phyloP scores from a whole-genome alignment of 2,888 invertebrate genomes.

The Stenichneumon culpator region DNA sequence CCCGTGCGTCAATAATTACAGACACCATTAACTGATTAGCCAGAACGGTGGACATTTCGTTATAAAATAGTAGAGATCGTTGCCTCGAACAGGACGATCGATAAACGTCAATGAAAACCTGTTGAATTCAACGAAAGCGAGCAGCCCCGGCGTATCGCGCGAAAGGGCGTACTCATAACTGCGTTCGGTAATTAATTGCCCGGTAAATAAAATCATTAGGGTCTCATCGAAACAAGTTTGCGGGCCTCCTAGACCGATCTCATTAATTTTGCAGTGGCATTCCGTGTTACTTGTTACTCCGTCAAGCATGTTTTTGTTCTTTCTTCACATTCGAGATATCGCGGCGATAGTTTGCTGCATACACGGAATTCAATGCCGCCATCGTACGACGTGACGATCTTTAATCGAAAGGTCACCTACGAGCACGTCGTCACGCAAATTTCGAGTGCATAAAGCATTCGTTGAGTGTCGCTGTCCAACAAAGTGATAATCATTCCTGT shows the following conservation, averaged over 20 bases:
- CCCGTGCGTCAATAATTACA: constrained; percentile 10
- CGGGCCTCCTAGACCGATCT: neutral
- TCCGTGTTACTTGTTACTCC: neutral
- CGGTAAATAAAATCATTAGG: constrained; percentile 23
- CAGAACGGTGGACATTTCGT: constrained; percentile 17
- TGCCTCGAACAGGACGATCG: constrained; percentile 37
- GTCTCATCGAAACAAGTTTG: neutral
- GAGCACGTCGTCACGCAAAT: constrained; percentile 8
- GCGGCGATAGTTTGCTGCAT: neutral
- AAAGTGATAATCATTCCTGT: constrained; percentile 15
- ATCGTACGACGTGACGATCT: neutral
- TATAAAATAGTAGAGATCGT: constrained; percentile 27
- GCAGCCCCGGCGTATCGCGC: constrained; percentile 1
- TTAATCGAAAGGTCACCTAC: neutral
- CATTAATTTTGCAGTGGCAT: neutral
- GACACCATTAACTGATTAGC: constrained; percentile 30
- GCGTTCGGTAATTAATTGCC: constrained; percentile 1
- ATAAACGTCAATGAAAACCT: constrained; percentile 41
- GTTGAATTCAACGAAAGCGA: constrained; percentile 32
- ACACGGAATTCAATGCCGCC: neutral
- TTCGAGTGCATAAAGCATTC: neutral
- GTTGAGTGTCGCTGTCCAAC: neutral
- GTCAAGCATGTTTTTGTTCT: neutral
- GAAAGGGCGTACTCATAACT: constrained; percentile 16
- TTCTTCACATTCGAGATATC: neutral